phyloP scores from a whole-genome alignment of 1,140 invertebrate genomes.

The Diorhabda carinulata region DNA sequence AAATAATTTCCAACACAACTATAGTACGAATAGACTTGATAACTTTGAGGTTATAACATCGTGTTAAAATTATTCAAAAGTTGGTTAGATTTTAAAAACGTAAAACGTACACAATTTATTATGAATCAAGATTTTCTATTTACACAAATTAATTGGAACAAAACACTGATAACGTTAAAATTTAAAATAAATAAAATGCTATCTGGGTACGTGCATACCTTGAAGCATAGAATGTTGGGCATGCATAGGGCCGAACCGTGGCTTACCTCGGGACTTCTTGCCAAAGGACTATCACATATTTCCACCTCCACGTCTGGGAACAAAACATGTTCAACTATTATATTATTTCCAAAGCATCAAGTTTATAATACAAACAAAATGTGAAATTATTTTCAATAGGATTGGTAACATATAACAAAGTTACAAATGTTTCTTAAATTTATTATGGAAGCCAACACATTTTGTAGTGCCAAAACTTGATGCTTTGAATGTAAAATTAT shows the following conservation, averaged over 20 bases:
- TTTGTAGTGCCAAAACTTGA: no score
- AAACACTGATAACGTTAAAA: not conserved
- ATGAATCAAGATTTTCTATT: not conserved
- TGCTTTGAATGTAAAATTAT: no score
- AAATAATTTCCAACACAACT: no score
- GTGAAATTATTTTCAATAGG: no score
- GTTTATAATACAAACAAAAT: not conserved
- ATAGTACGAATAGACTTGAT: no score
- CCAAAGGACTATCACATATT: slow-evolving; percentile 42
- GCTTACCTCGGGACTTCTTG: slow-evolving; percentile 60
- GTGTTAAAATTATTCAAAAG: no score
- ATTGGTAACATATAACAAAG: no score
- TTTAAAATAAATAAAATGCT: slow-evolving; percentile 9
- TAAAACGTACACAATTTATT: not conserved
- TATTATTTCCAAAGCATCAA: slow-evolving; percentile 1
- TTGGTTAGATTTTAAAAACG: no score
- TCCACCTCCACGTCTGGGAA: slow-evolving; percentile 25
- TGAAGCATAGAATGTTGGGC: slow-evolving; percentile 72
- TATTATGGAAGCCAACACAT: no score
- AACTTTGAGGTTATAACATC: no score
- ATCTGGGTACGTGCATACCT: slow-evolving; percentile 55
- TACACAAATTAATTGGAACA: not conserved
- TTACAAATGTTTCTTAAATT: no score
- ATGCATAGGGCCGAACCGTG: slow-evolving; percentile 66
- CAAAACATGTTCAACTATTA: not conserved